Base-by-base conservation (phyloP, 2,888 invertebrate species). In the Aphidius colemani region DNA sequence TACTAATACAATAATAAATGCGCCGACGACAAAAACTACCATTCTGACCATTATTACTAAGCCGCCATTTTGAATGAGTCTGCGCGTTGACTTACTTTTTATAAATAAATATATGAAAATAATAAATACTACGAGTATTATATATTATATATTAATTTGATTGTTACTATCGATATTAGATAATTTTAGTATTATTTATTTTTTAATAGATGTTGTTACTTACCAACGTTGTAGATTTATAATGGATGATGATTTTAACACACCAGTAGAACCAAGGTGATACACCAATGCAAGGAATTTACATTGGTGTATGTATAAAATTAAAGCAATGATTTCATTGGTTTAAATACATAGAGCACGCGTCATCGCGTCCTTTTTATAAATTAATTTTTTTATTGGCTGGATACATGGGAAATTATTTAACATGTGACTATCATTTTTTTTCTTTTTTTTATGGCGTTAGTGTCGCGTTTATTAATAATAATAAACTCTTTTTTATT, bases 31-130 rank as follows among this genome's bases (percentile, higher is more conserved):
- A 57, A 30, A 30, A 30, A 30, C 30, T 39, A 30, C 7, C 57
- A 18, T 18, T 18, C 13, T 18, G 13, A 18, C 48, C 41, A 40
- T 45, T 57, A 39, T 73, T 72, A 71, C 70, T 53, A 64, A 64
- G 67, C 70, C 63, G 82, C 82, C 82, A 82, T 83, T 75, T 82
- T 82, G 72, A 74, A 75, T 73, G 82, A 79, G 83, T 75, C 82
- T 83, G 83, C 83, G 83, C 83, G 78, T 68, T 78, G 73, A 73
- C 75, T 72, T 80, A 79, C 79, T 80, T 80, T 30, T 30, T 4
- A 30, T 30, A 30, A 30, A 30, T 30, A 30, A 30, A 30, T 30
- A 30, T 30, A 30, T 18, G 5, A 30, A 30, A 30, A 30, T 30
- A 30, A 30, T 30, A 30, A 30, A 30, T 30, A 30, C 5, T 30